Base-by-base conservation (phyloP, 2,888 invertebrate species). In the Eilema depressum region DNA sequence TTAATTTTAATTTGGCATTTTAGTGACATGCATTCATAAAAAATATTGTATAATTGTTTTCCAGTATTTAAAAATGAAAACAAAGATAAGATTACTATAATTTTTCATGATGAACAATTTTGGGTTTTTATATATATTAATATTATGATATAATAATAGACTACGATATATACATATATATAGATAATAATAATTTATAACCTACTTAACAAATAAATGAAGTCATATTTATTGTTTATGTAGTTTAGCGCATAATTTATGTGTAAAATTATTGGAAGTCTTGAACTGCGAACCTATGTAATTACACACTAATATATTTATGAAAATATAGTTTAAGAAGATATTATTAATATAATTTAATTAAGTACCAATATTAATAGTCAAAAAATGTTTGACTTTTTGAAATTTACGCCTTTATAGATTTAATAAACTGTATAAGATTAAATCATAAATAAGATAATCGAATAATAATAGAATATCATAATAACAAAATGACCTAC, bases 401-500 rank as follows among this genome's bases (percentile, higher is more conserved):
- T n/a, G 0, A 4, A 1, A 1, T 2, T 53, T 20, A 20, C 53
- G 53, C 53, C n/a, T 2, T n/a, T n/a, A n/a, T n/a, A n/a, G 10
- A 20, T n/a, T n/a, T 53, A n/a, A 53, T 53, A 53, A 53, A n/a
- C 4, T n/a, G 53, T 20, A 53, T n/a, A 53, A n/a, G 53, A n/a
- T 7, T 53, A 53, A n/a, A n/a, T 1, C 7, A 25, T n/a, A 62
- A 12, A 14, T 30, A 14, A 62, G 7, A 12, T 61, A 41, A 41
- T 17, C 41, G 41, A 47, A 47, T 47, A 47, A 62, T 25, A 10
- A 63, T 78, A 79, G 71, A 17, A 61, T 69, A 62, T 74, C 72
- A 81, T 80, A 82, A 79, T 75, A 74, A 70, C 53, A 33, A 75
- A 83, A 85, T 85, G 84, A 84, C 85, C 85, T 82, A 86, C 75